phyloP scores from a whole-genome alignment of 2,888 invertebrate genomes.

The Peribatodes rhomboidaria region DNA sequence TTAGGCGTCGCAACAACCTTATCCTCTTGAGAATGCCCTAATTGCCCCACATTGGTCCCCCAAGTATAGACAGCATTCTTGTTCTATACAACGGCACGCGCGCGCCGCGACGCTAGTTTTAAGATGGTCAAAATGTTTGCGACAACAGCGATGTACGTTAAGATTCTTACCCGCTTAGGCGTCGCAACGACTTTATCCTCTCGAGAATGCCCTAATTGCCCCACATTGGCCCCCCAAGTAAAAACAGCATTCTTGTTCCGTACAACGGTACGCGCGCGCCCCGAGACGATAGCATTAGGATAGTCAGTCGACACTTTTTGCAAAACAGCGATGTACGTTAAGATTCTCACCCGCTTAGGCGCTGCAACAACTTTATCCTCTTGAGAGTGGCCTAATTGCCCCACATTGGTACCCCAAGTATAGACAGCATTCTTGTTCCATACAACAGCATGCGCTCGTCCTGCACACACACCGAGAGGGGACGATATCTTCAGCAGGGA shows the following conservation, averaged over 20 bases:
- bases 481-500: conserved; percentile 70
- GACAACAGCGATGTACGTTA: too few species aligned
- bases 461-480: conserved; percentile 88
- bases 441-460: conserved; percentile 91
- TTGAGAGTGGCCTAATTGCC: conserved; percentile 91
- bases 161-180: conserved; percentile 73
- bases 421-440: conserved; percentile 88
- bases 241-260: conserved; percentile 88
- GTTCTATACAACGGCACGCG: conserved; percentile 90
- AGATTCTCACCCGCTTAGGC: conserved; percentile 73
- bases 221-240: conserved; percentile 94
- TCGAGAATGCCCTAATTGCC: conserved; percentile 91
- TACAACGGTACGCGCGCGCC: conserved; percentile 91
- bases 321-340: too few species aligned
- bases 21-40: conserved; percentile 88
- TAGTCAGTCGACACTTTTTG: too few species aligned
- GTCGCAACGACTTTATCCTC: conserved; percentile 74
- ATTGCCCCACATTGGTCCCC: conserved; percentile 94
- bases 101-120: too few species aligned
- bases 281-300: too few species aligned
- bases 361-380: conserved; percentile 74
- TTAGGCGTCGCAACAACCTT: conserved; percentile 79
- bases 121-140: too few species aligned
- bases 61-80: conserved; percentile 89
- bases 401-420: conserved; percentile 94